Conservation (phyloP, 2,797 vertebrate genomes). For the Crypturellus tataupa region DNA sequence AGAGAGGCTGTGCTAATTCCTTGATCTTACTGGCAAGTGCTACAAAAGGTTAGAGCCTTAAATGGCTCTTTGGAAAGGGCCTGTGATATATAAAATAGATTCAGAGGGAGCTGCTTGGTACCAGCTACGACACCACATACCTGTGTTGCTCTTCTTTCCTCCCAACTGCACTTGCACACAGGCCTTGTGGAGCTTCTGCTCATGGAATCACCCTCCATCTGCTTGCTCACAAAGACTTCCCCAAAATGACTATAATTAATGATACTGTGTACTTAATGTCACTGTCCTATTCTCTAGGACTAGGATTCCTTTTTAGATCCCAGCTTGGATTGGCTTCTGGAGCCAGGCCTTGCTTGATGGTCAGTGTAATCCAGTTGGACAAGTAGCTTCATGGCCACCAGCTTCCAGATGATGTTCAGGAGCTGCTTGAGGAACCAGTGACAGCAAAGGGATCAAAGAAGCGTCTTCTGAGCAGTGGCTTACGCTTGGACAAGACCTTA, state of each 20-base stretch:
- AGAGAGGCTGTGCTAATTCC: conserved; percentile 36
- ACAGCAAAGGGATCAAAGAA: not conserved
- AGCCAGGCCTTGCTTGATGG: not conserved
- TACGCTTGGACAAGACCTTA: not conserved
- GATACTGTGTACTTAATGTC: not conserved
- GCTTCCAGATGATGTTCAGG: not conserved
- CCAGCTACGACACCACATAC: not conserved
- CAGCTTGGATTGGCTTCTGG: not conserved
- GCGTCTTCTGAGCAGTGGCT: not conserved
- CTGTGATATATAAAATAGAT: conserved; percentile 14
- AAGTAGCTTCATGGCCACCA: not conserved
- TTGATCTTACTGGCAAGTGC: conserved; percentile 38
- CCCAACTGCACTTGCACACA: too few relatives aligned
- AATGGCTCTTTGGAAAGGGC: conserved; percentile 46
- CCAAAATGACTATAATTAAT: not conserved
- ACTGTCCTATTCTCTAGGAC: not conserved
- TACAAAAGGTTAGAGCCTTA: conserved; percentile 15
- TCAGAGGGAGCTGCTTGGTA: not conserved
- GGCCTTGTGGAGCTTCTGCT: not conserved
- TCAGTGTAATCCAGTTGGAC: not conserved
- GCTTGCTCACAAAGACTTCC: not conserved
- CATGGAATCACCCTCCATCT: not conserved
- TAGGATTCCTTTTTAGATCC: not conserved
- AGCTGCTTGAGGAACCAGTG: not conserved
- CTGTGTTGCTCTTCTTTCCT: not conserved